These are phyloP conservation scores for Hyposmocoma kahamanoa DNA, from an alignment of 1,140 invertebrate genomes.

Conservation along the genomic window DNA sequence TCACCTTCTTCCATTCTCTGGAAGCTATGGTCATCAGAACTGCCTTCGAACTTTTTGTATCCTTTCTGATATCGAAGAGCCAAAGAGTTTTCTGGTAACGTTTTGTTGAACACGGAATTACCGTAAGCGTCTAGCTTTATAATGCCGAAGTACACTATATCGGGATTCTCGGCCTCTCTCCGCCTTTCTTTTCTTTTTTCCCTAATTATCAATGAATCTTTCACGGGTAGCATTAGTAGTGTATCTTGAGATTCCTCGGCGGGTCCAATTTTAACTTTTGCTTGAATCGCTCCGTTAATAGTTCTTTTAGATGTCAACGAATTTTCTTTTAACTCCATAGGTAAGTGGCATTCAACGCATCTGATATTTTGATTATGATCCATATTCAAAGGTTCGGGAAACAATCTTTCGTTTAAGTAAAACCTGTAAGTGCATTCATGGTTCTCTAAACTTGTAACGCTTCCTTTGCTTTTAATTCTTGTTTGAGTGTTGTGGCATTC, in stretches of 20 bases:
- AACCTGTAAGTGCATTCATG: conserved; percentile 62
- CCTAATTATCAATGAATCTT: conserved; percentile 48
- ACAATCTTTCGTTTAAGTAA: conserved; percentile 58
- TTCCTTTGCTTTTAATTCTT: conserved; percentile 32
- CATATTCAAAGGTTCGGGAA: conserved; percentile 46
- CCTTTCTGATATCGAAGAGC: conserved; percentile 60
- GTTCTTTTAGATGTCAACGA: conserved; percentile 10
- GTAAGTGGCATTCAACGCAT: conserved; percentile 54
- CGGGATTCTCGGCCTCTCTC: conserved; percentile 19
- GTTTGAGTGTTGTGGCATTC: conserved; percentile 60
- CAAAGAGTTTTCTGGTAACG: conserved; percentile 41
- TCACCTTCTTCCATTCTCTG: conserved; percentile 29
- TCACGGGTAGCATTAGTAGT: conserved; percentile 46
- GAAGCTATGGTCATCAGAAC: conserved; percentile 26
- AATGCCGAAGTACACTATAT: conserved; percentile 50
- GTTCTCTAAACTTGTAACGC: conserved; percentile 26
- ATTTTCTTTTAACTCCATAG: conserved; percentile 25
- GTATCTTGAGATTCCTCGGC: conserved; percentile 42
- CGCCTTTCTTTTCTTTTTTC: conserved; percentile 36
- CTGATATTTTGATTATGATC: conserved; percentile 45
- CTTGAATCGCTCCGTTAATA: conserved; percentile 52
- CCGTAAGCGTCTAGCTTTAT: conserved; percentile 44
- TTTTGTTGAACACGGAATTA: conserved; percentile 43
- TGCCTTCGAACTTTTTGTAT: conserved; percentile 32
- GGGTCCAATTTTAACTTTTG: conserved; percentile 49